Evolutionary conservation across 2,888 invertebrate species (phyloP).

Genomic region (Pollenia angustigena): DNA sequence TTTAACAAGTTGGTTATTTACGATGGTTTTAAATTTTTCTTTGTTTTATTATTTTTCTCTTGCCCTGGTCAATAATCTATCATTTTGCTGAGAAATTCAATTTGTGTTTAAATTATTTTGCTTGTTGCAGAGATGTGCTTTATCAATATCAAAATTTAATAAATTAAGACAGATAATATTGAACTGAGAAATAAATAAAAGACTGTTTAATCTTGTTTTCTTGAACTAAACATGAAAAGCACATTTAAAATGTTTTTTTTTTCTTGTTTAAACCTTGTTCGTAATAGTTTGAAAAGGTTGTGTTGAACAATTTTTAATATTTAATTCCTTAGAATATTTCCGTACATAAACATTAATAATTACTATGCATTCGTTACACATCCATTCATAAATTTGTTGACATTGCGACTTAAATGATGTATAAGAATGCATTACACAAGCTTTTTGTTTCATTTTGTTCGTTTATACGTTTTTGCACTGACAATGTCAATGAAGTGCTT

Average conservation of each 20-base stretch:
- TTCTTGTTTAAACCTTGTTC: background rate
- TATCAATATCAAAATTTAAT: constrained; percentile 29
- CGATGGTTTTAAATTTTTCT: background rate
- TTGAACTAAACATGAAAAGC: too few species aligned
- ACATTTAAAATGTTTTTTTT: background rate
- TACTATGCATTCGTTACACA: constrained; percentile 8
- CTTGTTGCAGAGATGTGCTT: background rate
- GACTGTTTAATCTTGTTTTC: background rate
- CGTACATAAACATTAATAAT: background rate
- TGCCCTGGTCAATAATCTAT: constrained; percentile 26
- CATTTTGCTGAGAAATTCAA: constrained; percentile 9
- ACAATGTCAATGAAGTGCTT: constrained; percentile 11
- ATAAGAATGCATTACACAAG: constrained; percentile 4
- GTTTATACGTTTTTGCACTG: background rate
- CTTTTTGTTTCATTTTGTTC: too few species aligned
- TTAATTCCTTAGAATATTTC: background rate
- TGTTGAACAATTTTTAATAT: background rate
- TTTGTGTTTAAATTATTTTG: constrained; percentile 29
- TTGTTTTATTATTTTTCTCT: background rate
- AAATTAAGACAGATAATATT: constrained; percentile 21
- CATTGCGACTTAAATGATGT: constrained; percentile 24
- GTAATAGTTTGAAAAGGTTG: background rate
- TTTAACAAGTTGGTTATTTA: constrained; percentile 42
- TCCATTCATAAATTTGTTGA: constrained; percentile 15
- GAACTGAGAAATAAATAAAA: constrained; percentile 27